phyloP scores from a whole-genome alignment of 2,888 invertebrate genomes.

The Sericinus montela region DNA sequence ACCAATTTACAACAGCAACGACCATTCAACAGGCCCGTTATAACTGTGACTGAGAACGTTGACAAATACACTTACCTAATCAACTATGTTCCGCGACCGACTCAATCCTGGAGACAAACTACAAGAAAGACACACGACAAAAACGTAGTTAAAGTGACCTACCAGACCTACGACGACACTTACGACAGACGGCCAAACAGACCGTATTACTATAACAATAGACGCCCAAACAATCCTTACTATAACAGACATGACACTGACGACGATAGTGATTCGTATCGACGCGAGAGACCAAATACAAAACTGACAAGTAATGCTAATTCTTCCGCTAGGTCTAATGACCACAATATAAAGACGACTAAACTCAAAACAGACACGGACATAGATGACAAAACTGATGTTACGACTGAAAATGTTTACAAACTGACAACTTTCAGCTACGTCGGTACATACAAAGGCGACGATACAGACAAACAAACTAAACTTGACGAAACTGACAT shows the following conservation, averaged over 20 bases:
- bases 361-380: slow-evolving; percentile 24
- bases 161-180: slow-evolving; percentile 69
- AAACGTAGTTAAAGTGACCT: slow-evolving; percentile 70
- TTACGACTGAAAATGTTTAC: slow-evolving; percentile 60
- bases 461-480: slow-evolving; percentile 24
- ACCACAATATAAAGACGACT: slow-evolving; percentile 28
- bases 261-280: slow-evolving; percentile 39
- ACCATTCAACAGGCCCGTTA: slow-evolving; percentile 61
- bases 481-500: slow-evolving; percentile 19
- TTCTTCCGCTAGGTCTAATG: slow-evolving; percentile 65
- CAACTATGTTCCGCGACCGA: slow-evolving; percentile 74
- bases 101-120: slow-evolving; percentile 65
- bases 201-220: slow-evolving; percentile 45
- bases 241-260: slow-evolving; percentile 48
- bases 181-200: slow-evolving; percentile 41
- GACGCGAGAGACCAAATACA: slow-evolving; percentile 44
- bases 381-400: slow-evolving; percentile 31
- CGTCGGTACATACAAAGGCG: slow-evolving; percentile 66
- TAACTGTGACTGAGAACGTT: slow-evolving; percentile 69
- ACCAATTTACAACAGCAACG: slow-evolving; percentile 60
- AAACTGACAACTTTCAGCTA: slow-evolving; percentile 73
- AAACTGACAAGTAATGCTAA: slow-evolving; percentile 42
- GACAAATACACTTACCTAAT: slow-evolving; percentile 74
- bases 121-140: slow-evolving; percentile 55
- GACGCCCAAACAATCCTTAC: slow-evolving; percentile 59